Percentiles rank a stretch among this genome's conserved stretches.
Conservation (phyloP, 2,888 invertebrate genomes). For the Himalopsyche kuldschensis region DNA sequence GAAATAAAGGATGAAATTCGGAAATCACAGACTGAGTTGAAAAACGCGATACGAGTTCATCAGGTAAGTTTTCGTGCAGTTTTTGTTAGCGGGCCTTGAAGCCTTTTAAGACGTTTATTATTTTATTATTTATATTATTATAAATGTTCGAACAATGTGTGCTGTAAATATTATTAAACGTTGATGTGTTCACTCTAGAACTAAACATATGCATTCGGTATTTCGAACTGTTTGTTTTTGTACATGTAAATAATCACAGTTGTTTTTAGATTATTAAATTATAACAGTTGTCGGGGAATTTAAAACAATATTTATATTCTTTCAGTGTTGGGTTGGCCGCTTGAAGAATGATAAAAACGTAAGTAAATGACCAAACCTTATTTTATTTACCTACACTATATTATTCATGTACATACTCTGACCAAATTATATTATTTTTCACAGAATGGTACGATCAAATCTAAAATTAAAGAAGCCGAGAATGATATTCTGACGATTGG, state of each 20-base stretch:
- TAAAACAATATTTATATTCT: constrained; percentile 37
- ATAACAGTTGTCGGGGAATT: constrained; percentile 3
- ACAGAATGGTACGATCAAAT: constrained; percentile 58
- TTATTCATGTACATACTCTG: constrained; percentile 11
- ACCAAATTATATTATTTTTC: constrained; percentile 41
- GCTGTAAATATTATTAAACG: neutral
- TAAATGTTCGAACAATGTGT: no score
- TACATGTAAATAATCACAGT: neutral
- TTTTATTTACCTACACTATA: neutral
- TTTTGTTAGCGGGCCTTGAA: neutral
- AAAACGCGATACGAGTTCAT: constrained; percentile 65
- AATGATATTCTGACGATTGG: constrained; percentile 62
- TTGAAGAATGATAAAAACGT: constrained; percentile 61
- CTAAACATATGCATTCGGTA: no score
- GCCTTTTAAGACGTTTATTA: neutral
- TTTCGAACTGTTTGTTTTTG: neutral
- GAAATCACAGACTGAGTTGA: constrained; percentile 62
- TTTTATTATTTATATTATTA: neutral
- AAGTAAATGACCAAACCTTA: constrained; percentile 43
- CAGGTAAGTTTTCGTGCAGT: constrained; percentile 53
- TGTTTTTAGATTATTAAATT: constrained; percentile 10
- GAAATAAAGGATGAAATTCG: constrained; percentile 65
- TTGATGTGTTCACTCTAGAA: no score
- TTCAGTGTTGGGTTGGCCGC: constrained; percentile 60
- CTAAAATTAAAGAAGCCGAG: constrained; percentile 62